A percentile compares a stretch with the other conserved stretches of the same genome.
phyloP scores from a whole-genome alignment of 2,113 vertebrate species.

The Neodon shergylaensis region DNA sequence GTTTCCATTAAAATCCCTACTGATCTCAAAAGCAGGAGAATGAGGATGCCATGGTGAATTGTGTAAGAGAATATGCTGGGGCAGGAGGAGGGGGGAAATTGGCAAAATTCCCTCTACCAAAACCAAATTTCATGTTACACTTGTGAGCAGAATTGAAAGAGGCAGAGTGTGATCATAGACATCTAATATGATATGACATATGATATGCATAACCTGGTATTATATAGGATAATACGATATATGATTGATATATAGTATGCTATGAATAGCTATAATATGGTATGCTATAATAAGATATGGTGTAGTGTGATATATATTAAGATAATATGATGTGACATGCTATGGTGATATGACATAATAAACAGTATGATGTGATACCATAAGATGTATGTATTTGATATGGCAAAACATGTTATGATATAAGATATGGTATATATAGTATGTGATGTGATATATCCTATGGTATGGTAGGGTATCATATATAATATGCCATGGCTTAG shows the following conservation, averaged over 20 bases:
- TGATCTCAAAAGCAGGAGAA: neutral
- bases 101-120: neutral
- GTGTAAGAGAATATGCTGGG: neutral
- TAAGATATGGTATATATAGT: neutral
- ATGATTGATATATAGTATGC: neutral
- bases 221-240: neutral
- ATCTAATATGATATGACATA: neutral
- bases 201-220: neutral
- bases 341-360: too few relatives aligned
- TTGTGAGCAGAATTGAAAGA: neutral
- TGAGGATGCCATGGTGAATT: neutral
- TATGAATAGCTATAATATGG: neutral
- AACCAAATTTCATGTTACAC: neutral
- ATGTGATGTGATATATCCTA: too few relatives aligned
- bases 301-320: neutral
- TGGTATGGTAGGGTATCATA: neutral
- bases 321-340: neutral
- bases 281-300: too few relatives aligned
- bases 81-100: neutral
- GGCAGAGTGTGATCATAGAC: neutral
- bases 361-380: neutral
- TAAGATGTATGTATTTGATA: too few relatives aligned
- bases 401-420: neutral
- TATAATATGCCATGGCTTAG: neutral
- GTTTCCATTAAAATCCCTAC: neutral